Evolutionary conservation across 92 coral and sea anemone genomes (phyloP), one percentile per base, ranked within the genome.

Genomic region (Desmophyllum pertusum): DNA sequence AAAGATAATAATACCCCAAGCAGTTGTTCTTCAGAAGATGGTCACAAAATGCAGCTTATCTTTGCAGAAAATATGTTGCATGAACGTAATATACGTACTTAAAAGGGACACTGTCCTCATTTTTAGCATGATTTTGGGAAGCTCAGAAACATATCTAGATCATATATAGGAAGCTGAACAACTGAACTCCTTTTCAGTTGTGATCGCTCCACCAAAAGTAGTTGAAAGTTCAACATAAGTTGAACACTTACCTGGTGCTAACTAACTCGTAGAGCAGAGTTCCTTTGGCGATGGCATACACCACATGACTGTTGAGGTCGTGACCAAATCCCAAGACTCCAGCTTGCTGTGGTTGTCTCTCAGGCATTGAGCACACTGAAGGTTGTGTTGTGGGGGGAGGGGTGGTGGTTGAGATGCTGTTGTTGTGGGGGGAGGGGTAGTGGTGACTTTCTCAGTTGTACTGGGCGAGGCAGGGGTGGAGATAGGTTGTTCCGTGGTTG

Each of bases 271-370:
- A 74, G 75, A 92, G 80, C 29, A 81, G 83, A 10, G 13, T 46
- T 39, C 53, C 51, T 69, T 17, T 40, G 7, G 68, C 9, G 17
- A 88, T 78, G 4, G 66, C 45, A 42, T 85, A 92, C 46, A 38
- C n/a, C 38, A 86, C 93, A 55, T 83, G 70, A 46, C 90, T 92
- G 84, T 89, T 77, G 29, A 64, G 53, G 41, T 76, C 86, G 10
- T 36, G 36, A 14, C 91, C 93, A 69, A 86, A 87, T 50, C 83
- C 79, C 33, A 69, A 8, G 5, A 81, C 86, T 14, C 84, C 80
- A 35, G 77, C 31, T 2, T 73, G 70, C 71, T 64, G 84, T 15
- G 85, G 53, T 59, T 81, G 84, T 30, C 38, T 31, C 18, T 45
- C 59, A 25, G 88, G 76, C 77, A 73, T 67, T 41, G 76, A 27